Percentiles rank a stretch among this genome's conserved stretches.
Conservation (phyloP, 2,113 vertebrate genomes). For the human (Homo sapiens) region GRCh38 chrX:44701001-44701500, state of each 20-base stretch:
- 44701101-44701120: constrained; percentile 1
- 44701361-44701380: background rate
- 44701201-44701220: background rate
- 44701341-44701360: background rate
- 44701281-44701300: background rate
- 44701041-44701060: constrained; percentile 25
- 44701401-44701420: background rate
- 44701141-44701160: background rate
- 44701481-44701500: background rate
- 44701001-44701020: constrained; percentile 23
- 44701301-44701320: background rate
- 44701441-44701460: background rate
- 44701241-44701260: background rate
- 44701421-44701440: background rate
- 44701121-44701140: background rate
- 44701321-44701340: background rate
- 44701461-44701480: background rate
- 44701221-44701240: background rate
- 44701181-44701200: background rate
- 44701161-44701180: constrained; percentile 8
- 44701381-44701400: background rate
- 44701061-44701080: constrained; percentile 2
- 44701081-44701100: background rate
- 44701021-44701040: background rate
- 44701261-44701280: constrained; percentile 3